Evolutionary conservation across 2,113 vertebrate genomes (phyloP), one percentile per base, ranked within the genome.

Genomic region (Lipophrys pholis): DNA sequence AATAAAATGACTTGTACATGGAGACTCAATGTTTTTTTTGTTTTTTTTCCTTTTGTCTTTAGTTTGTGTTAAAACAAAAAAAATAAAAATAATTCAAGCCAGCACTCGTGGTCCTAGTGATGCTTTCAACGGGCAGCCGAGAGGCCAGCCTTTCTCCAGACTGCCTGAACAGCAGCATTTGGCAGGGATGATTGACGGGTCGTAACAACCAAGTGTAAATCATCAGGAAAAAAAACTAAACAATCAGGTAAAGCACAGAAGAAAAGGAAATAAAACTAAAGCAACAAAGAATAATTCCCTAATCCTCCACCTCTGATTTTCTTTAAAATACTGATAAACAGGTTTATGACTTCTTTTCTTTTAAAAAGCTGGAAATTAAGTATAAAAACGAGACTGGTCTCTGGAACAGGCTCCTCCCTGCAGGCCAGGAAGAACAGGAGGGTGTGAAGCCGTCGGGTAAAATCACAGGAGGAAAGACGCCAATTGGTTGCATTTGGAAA

Each of bases 281-380:
- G 79, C 68, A 62, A 85, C 45, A n/a, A 78, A 69, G 58, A 67
- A 69, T 30, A 83, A 76, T 86, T 81, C 74, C 79, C 78, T 59
- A 83, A 53, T 88, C 78, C 72, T 89, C 80, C 85, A 87, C 75
- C 82, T 89, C 82, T 48, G 81, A 85, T 83, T 88, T 62, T 50
- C 53, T 57, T 75, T 92, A 89, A 93, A 94, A 95, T 94, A 94
- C 92, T 94, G 92, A 93, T 87, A 91, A 62, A 89, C 72, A 83
- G 80, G 74, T 84, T 89, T 86, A 78, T 82, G 69, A 77, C 78
- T 45, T 82, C 58, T 80, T 51, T 69, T 66, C 62, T 48, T 78
- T 69, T 45, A 43, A 63, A 78, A 89, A 83, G 77, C 62, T 81
- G 73, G 67, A 82, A 82, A 81, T 68, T 82, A 82, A 86, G 54